These are phyloP conservation scores for Drosophila testacea DNA, from an alignment of 2,888 invertebrate genomes.

Conservation along the genomic window DNA sequence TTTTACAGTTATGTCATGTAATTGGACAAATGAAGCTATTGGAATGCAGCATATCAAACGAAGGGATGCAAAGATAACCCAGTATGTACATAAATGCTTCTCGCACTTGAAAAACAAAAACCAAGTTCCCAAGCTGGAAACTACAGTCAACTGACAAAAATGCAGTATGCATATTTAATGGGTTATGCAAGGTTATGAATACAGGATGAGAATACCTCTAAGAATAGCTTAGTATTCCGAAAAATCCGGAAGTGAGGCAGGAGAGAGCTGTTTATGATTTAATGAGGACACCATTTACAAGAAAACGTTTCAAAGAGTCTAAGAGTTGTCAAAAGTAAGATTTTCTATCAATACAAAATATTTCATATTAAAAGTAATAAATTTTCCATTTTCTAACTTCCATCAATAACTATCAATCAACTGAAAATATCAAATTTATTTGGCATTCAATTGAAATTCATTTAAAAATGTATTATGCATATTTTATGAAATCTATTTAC, in stretches of 20 bases:
- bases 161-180: conserved; percentile 49
- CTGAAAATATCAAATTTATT: not conserved
- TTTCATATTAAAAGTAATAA: too few species aligned
- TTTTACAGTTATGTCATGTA: conserved; percentile 76
- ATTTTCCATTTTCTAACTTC: not conserved
- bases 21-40: conserved; percentile 72
- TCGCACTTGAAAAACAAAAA: conserved; percentile 34
- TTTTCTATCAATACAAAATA: too few species aligned
- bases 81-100: not conserved
- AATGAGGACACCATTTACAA: not conserved
- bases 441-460: not conserved
- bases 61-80: not conserved
- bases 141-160: conserved; percentile 16
- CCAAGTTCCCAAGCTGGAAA: conserved; percentile 7
- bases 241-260: conserved; percentile 1
- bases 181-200: conserved; percentile 21
- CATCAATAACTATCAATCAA: not conserved
- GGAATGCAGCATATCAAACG: conserved; percentile 46
- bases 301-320: not conserved
- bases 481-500: not conserved
- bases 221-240: not conserved
- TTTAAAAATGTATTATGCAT: not conserved
- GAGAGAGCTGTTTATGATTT: not conserved
- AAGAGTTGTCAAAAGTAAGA: too few species aligned
- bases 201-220: not conserved